Evolutionary conservation across 2,797 vertebrate species (phyloP).

Genomic region (Sebastolobus alascanus): DNA sequence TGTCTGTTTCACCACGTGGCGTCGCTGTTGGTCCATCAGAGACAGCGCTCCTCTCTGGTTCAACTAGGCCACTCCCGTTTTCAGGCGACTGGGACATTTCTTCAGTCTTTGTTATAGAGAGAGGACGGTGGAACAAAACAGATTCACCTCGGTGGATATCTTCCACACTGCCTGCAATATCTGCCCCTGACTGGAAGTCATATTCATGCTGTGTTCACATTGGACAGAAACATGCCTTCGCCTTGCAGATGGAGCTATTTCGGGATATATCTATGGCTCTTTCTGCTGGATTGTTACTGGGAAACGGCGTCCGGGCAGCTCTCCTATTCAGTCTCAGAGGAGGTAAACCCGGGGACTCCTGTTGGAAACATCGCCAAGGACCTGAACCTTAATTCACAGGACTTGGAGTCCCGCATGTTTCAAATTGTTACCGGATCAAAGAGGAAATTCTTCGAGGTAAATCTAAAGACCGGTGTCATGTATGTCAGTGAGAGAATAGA

Average conservation of each 20-base stretch:
- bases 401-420: conserved; percentile 87
- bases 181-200: neutral
- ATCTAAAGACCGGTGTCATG: conserved; percentile 81
- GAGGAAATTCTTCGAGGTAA: conserved; percentile 79
- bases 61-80: conserved; percentile 71
- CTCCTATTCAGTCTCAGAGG: conserved; percentile 90
- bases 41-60: neutral
- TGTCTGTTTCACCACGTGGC: conserved; percentile 57
- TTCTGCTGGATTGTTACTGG: conserved; percentile 59
- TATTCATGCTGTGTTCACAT: neutral
- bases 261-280: conserved; percentile 44
- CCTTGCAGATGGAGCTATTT: conserved; percentile 44
- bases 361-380: conserved; percentile 91
- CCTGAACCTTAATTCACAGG: conserved; percentile 87
- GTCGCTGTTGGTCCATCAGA: conserved; percentile 75
- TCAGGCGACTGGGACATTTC: conserved; percentile 33
- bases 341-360: conserved; percentile 86
- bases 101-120: conserved; percentile 74
- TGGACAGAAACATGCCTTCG: conserved; percentile 54
- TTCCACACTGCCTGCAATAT: neutral
- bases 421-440: conserved; percentile 86
- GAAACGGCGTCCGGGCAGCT: conserved; percentile 74
- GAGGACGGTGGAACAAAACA: conserved; percentile 33
- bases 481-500: conserved; percentile 82
- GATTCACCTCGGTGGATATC: neutral